phyloP scores from a whole-genome alignment of 2,113 vertebrate species.

The Syngnathoides biaculeatus region DNA sequence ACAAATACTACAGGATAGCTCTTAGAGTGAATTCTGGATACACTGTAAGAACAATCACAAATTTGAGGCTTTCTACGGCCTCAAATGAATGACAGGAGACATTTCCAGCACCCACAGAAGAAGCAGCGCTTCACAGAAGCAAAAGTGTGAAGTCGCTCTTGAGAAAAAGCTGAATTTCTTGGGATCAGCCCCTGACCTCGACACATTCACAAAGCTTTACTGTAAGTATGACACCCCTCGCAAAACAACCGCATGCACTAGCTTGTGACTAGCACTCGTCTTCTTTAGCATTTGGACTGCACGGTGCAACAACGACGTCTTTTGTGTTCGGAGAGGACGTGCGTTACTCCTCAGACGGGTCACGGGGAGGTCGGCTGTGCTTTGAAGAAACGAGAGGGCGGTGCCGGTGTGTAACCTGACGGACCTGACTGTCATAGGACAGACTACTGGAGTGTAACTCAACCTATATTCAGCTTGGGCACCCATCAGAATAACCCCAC shows the following conservation, averaged over 20 bases:
- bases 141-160: background rate
- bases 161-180: slow-evolving; percentile 2
- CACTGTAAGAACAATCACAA: too few relatives aligned
- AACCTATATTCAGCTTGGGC: background rate
- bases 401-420: slow-evolving; percentile 22
- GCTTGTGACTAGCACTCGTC: slow-evolving; percentile 36
- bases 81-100: too few relatives aligned
- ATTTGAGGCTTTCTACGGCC: too few relatives aligned
- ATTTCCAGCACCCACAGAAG: too few relatives aligned
- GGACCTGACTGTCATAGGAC: slow-evolving; percentile 32
- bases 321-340: slow-evolving; percentile 41
- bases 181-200: background rate
- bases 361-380: slow-evolving; percentile 20
- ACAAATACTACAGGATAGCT: too few relatives aligned
- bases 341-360: slow-evolving; percentile 24
- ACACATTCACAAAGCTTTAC: background rate
- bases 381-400: slow-evolving; percentile 12
- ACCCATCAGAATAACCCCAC: background rate
- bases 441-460: background rate
- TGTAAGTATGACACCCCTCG: background rate
- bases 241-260: slow-evolving; percentile 1
- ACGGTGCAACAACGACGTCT: slow-evolving; percentile 30
- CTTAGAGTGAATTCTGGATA: too few relatives aligned
- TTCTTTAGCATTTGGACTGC: slow-evolving; percentile 18
- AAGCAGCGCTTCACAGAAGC: background rate